phyloP scores from a whole-genome alignment of 2,797 vertebrate species.

The Lophotriccus pileatus region DNA sequence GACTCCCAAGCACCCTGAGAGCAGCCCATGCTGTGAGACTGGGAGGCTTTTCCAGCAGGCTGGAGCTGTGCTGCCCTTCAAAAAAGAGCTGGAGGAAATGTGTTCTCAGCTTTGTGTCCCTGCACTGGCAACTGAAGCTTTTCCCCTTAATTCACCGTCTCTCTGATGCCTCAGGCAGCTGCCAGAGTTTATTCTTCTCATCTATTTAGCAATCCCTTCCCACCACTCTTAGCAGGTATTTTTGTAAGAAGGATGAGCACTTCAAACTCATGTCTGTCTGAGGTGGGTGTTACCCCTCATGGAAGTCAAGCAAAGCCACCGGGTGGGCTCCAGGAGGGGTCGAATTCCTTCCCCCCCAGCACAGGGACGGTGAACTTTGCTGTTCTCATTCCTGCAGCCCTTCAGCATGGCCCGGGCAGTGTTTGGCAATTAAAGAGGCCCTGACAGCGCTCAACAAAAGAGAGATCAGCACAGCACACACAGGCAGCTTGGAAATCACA shows the following conservation, averaged over 20 bases:
- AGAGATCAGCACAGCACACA: background rate
- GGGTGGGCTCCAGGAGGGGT: background rate
- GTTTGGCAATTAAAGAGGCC: background rate
- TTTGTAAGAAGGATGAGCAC: background rate
- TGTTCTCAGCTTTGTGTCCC: background rate
- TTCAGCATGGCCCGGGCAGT: fast-evolving
- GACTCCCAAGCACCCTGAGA: background rate
- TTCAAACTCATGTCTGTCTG: background rate
- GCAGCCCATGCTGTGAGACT: background rate
- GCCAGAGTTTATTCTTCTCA: background rate
- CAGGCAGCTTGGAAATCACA: background rate
- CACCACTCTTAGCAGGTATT: background rate
- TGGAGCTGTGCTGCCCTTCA: background rate
- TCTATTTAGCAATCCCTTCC: background rate
- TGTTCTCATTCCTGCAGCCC: background rate
- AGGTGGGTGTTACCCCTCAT: background rate
- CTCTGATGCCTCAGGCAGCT: background rate
- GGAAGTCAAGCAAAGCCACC: background rate
- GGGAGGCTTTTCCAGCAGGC: background rate
- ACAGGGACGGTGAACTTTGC: fast-evolving
- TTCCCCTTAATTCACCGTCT: background rate
- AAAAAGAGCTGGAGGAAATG: background rate
- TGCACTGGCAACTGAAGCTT: background rate
- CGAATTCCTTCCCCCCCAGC: background rate
- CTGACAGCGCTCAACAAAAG: background rate